Base-by-base conservation (phyloP, 2,113 vertebrate species). In the Notechis scutatus region DNA sequence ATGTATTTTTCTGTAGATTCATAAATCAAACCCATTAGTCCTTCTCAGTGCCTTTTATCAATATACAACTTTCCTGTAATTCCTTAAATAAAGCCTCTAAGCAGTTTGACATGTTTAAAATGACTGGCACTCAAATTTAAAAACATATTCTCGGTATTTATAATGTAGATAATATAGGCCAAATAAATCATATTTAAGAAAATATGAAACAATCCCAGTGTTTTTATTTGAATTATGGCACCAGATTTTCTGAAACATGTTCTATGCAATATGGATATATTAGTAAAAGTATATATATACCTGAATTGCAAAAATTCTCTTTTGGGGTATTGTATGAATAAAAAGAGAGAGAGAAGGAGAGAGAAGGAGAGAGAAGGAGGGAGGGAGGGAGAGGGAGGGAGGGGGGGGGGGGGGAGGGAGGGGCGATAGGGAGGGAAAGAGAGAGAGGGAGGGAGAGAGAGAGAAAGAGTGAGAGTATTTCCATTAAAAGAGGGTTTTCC, bases 31-130 rank as follows among this genome's bases (percentile, higher is more conserved):
- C 26, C 23, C 42, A 85, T 92, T 92, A 92, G 90, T 85, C 69
- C 54, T 90, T 20, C 5, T 59, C 87, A 93, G 64, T 29, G 56
- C 47, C 0, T 29, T 81, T 52, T 55, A 94, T 4, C 0, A 94
- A 3, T 52, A 24, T 90, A 21, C 3, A 81, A 87, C 61, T 15
- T 50, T 47, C 20, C 14, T 14, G 9, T 91, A 8, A 86, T 52
- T 29, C 12, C 12, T 29, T 94, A 88, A 96, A 92, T 69, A 89
- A 94, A 95, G 91, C 7, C 26, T 95, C 89, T 1, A 2, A 88
- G 26, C 15, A 29, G 11, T 61, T 61, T 90, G 54, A 42, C 6
- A 39, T 85, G 85, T 92, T 23, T 8, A 11, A 42, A 92, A 88
- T 21, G 4, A 24, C 2, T 34, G 47, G 6, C 55, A 34, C 15